Conservation (phyloP, 2,113 vertebrate species). For the Crotalus viridis region DNA sequence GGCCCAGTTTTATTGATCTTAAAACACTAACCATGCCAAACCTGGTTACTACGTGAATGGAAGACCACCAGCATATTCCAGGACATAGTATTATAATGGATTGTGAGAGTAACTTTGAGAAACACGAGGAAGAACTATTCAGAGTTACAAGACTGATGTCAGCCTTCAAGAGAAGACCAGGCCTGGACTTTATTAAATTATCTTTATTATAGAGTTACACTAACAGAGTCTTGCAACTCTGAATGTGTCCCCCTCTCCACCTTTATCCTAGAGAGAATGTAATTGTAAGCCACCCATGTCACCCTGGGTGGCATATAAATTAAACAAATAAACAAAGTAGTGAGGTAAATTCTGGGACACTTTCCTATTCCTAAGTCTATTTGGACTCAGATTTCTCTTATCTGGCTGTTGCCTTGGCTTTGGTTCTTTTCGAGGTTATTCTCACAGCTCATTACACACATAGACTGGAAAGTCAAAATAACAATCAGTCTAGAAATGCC, state of each 20-base stretch:
- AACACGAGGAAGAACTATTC: neutral
- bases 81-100: neutral
- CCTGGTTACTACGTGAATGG: neutral
- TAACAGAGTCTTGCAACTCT: neutral
- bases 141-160: neutral
- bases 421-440: neutral
- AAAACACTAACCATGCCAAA: neutral
- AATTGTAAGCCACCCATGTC: neutral
- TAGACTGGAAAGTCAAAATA: neutral
- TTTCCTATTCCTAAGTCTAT: neutral
- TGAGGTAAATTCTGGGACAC: neutral
- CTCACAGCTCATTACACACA: neutral
- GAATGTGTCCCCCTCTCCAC: neutral
- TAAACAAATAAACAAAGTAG: neutral
- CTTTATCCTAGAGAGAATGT: neutral
- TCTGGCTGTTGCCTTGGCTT: neutral
- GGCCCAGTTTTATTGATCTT: neutral
- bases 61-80: neutral
- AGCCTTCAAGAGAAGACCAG: neutral
- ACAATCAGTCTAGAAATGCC: neutral
- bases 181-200: neutral
- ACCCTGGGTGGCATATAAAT: neutral
- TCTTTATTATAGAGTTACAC: neutral
- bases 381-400: neutral
- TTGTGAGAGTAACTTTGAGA: neutral